Conservation (phyloP, 2,113 vertebrate species). For the Ammodytes dubius region DNA sequence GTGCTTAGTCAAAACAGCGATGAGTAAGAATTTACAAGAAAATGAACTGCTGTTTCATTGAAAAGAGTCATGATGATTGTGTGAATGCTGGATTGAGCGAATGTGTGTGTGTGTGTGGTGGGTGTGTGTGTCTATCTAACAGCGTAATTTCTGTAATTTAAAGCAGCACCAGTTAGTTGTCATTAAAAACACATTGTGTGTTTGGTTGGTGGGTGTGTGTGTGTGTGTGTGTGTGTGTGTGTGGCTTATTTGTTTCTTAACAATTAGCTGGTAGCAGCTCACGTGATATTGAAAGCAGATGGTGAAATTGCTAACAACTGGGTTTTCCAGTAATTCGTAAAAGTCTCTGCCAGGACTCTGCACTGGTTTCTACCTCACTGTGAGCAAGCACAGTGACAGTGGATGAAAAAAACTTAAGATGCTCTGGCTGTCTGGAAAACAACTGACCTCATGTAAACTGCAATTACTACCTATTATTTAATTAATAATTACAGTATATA, state of each 20-base stretch:
- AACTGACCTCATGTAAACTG: too few relatives aligned
- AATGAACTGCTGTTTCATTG: neutral
- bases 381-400: too few relatives aligned
- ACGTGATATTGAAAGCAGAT: conserved; percentile 57
- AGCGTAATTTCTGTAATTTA: neutral
- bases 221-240: conserved; percentile 20
- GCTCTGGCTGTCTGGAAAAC: too few relatives aligned
- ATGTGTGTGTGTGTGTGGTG: neutral
- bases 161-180: neutral
- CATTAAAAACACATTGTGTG: neutral
- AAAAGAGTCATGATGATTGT: neutral
- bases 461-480: too few relatives aligned
- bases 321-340: conserved; percentile 59
- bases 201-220: conserved; percentile 1
- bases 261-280: conserved; percentile 53
- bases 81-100: neutral
- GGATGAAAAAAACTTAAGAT: too few relatives aligned
- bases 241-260: conserved; percentile 20
- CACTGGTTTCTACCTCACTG: neutral
- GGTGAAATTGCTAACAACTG: conserved; percentile 47
- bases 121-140: neutral
- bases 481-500: neutral
- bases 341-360: conserved; percentile 41
- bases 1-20: neutral
- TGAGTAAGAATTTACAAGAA: conserved; percentile 47